Percentiles rank a stretch among this genome's conserved stretches.
Evolutionary conservation across 1,140 invertebrate genomes (phyloP).

Genomic region (Helicoverpa armigera): DNA sequence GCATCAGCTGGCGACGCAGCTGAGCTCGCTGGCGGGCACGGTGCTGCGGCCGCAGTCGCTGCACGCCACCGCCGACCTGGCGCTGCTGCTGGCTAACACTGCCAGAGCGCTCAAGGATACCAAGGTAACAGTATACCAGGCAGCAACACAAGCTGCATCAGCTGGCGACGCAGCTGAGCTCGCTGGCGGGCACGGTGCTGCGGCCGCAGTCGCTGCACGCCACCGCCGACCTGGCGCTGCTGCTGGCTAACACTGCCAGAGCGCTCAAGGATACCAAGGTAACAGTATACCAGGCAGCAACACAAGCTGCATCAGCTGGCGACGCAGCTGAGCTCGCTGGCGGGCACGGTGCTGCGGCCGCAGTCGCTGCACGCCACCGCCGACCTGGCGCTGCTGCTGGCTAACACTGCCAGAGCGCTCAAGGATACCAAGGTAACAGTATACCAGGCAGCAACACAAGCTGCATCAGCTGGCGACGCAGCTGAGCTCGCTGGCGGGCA

Average conservation of each 20-base stretch:
- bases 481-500: constrained; percentile 58
- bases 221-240: constrained; percentile 51
- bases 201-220: constrained; percentile 58
- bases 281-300: constrained; percentile 53
- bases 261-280: constrained; percentile 56
- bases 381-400: constrained; percentile 53
- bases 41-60: constrained; percentile 60
- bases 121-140: constrained; percentile 53
- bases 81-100: constrained; percentile 51
- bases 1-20: constrained; percentile 62
- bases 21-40: constrained; percentile 58
- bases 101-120: constrained; percentile 58
- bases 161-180: constrained; percentile 62
- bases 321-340: constrained; percentile 62
- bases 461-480: constrained; percentile 65
- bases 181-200: constrained; percentile 57
- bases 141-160: constrained; percentile 64
- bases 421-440: constrained; percentile 48
- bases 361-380: constrained; percentile 57
- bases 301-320: constrained; percentile 64
- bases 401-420: constrained; percentile 57
- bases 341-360: constrained; percentile 56
- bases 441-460: constrained; percentile 60
- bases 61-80: constrained; percentile 54
- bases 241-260: constrained; percentile 56